Evolutionary conservation across 1,140 invertebrate species (phyloP).

Genomic region (Bombus difficillimus): DNA sequence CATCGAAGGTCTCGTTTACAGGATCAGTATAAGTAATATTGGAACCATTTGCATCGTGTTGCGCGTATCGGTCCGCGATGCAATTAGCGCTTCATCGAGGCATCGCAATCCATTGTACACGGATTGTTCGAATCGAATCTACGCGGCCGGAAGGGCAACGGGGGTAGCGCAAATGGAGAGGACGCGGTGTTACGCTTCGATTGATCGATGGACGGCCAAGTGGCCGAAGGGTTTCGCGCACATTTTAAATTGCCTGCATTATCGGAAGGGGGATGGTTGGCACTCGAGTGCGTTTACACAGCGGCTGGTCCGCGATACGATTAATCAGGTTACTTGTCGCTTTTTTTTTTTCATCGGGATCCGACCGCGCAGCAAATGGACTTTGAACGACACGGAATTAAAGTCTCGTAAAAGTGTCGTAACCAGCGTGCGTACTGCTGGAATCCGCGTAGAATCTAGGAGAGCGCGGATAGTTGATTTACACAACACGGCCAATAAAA

Average conservation of each 20-base stretch:
- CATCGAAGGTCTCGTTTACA: conserved; percentile 11
- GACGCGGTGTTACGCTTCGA: not conserved
- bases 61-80: conserved; percentile 17
- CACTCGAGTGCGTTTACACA: conserved; percentile 21
- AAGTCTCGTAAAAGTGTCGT: conserved; percentile 37
- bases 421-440: not conserved
- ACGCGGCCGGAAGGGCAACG: not conserved
- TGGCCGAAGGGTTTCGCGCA: not conserved
- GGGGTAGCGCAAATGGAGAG: not conserved
- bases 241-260: conserved; percentile 32
- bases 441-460: not conserved
- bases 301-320: not conserved
- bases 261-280: not conserved
- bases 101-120: conserved; percentile 30
- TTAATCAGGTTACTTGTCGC: conserved; percentile 19
- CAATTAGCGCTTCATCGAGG: conserved; percentile 71
- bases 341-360: not conserved
- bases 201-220: not conserved
- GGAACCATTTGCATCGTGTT: conserved; percentile 26
- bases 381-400: conserved; percentile 20
- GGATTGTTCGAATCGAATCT: conserved; percentile 7
- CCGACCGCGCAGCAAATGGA: not conserved
- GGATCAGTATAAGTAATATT: conserved; percentile 12
- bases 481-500: conserved; percentile 18
- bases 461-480: conserved; percentile 14